These are phyloP conservation scores for Phrixothrix hirtus DNA, from an alignment of 2,888 invertebrate genomes.

Conservation along the genomic window DNA sequence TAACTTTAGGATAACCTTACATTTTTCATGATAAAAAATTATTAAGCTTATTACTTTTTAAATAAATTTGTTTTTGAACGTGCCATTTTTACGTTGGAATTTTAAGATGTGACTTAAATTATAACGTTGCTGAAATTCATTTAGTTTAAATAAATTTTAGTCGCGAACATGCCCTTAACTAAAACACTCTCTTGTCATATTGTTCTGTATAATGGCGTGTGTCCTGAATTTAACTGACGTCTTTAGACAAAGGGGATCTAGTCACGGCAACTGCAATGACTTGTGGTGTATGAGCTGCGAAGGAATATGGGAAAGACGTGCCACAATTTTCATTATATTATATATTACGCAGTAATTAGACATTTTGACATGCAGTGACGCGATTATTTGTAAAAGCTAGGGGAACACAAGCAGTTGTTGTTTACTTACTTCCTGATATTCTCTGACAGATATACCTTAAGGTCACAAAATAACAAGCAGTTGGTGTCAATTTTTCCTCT, in stretches of 20 bases:
- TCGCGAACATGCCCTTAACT: conserved; percentile 14
- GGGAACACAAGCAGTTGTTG: too few species aligned
- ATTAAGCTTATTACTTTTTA: conserved; percentile 7
- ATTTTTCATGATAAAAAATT: conserved; percentile 16
- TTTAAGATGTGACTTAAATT: too few species aligned
- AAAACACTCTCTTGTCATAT: conserved; percentile 27
- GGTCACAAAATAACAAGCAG: too few species aligned
- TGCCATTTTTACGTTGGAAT: too few species aligned
- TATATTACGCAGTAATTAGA: too few species aligned
- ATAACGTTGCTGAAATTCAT: too few species aligned
- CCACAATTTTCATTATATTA: not conserved
- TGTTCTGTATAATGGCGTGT: conserved; percentile 33
- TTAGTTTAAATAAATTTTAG: conserved; percentile 5
- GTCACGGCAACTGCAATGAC: conserved; percentile 33
- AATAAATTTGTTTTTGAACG: too few species aligned
- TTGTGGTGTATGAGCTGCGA: conserved; percentile 27
- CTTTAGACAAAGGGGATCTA: conserved; percentile 30
- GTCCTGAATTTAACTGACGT: conserved; percentile 31
- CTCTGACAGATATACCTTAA: too few species aligned
- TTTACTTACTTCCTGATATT: too few species aligned
- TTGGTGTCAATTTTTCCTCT: too few species aligned
- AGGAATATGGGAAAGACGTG: conserved; percentile 11
- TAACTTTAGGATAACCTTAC: conserved; percentile 21
- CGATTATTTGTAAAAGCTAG: too few species aligned
- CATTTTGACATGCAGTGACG: too few species aligned